phyloP scores from a whole-genome alignment of 2,888 invertebrate species.

The Congeria kusceri region DNA sequence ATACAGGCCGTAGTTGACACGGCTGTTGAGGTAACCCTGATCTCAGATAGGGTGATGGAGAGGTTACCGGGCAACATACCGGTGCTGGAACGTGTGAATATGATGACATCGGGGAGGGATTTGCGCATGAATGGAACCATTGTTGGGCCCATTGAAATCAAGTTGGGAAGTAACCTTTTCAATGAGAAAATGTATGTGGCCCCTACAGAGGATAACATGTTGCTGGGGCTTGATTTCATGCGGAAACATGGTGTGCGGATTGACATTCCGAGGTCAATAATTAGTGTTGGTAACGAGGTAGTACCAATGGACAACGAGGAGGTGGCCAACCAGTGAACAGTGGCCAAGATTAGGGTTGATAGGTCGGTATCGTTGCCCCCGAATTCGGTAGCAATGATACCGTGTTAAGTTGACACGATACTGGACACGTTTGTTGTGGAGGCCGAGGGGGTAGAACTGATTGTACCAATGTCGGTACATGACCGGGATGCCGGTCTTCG shows the following conservation, averaged over 20 bases:
- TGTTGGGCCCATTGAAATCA: background rate
- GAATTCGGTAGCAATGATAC: background rate
- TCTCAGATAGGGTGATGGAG: slow-evolving; percentile 5
- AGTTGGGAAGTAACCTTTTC: background rate
- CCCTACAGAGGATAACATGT: slow-evolving; percentile 10
- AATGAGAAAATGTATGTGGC: background rate
- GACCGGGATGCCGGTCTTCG: background rate
- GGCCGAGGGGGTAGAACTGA: background rate
- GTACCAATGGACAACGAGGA: background rate
- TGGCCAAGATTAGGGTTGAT: background rate
- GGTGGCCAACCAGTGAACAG: background rate
- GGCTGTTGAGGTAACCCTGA: slow-evolving; percentile 21
- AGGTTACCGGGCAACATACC: background rate
- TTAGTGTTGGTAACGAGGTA: background rate
- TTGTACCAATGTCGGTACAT: background rate
- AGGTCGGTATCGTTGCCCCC: background rate
- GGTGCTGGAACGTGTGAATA: background rate
- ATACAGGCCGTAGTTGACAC: slow-evolving; percentile 19
- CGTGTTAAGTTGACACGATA: background rate
- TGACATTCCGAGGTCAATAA: background rate
- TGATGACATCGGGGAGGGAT: slow-evolving; percentile 18
- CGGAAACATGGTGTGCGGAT: background rate
- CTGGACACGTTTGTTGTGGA: background rate
- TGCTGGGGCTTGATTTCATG: slow-evolving; percentile 14
- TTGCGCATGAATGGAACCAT: slow-evolving; percentile 11